These are phyloP conservation scores for Microcebus jonahi DNA, from an alignment of 2,113 vertebrate genomes.

Conservation along the genomic window DNA sequence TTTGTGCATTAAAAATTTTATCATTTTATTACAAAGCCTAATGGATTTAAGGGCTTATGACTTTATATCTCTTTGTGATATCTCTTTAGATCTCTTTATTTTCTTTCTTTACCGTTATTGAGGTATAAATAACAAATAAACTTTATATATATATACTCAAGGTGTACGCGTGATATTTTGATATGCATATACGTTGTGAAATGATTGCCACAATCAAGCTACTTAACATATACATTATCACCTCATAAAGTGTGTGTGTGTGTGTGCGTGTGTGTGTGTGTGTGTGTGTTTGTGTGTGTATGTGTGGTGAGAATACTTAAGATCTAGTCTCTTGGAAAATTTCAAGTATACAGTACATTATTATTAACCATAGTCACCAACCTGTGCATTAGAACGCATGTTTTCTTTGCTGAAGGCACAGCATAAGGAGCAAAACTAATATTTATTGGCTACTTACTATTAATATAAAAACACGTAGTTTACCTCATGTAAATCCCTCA, in stretches of 20 bases:
- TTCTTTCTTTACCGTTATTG: not conserved
- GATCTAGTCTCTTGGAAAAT: not conserved
- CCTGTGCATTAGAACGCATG: not conserved
- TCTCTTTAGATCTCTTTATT: not conserved
- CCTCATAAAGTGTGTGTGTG: not conserved
- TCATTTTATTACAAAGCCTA: not conserved
- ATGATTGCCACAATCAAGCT: not conserved
- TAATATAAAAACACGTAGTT: not conserved
- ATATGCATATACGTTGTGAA: not conserved
- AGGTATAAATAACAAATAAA: not conserved
- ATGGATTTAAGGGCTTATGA: not conserved
- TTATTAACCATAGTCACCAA: not conserved
- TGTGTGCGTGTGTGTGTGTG: not conserved
- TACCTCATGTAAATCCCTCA: not conserved
- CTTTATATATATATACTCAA: too few relatives aligned
- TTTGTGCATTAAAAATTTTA: not conserved
- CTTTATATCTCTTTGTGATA: not conserved
- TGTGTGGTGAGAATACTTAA: not conserved
- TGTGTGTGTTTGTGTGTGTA: too few relatives aligned
- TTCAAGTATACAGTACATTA: not conserved
- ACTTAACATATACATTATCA: not conserved
- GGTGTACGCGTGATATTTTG: not conserved
- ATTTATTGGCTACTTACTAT: not conserved
- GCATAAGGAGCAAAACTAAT: not conserved
- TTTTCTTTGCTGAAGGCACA: not conserved